phyloP scores from a whole-genome alignment of 1,140 invertebrate genomes.

The Leptopilina clavipes region DNA sequence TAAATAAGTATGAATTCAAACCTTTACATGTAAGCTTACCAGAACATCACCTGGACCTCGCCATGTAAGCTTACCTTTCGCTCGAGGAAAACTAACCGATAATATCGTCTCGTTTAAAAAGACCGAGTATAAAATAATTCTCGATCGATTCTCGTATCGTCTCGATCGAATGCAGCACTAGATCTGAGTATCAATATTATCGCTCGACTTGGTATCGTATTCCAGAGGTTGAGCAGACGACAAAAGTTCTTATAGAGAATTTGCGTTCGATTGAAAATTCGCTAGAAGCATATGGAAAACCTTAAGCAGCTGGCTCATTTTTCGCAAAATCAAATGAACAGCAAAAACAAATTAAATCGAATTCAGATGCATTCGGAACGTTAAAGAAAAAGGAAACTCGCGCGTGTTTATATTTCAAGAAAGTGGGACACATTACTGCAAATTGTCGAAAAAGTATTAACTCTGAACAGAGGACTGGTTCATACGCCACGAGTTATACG shows the following conservation, averaged over 20 bases:
- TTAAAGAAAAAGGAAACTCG: slow-evolving; percentile 42
- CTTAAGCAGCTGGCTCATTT: slow-evolving; percentile 38
- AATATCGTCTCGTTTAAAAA: too few relatives aligned
- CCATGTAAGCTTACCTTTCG: too few relatives aligned
- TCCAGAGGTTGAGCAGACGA: slow-evolving; percentile 37
- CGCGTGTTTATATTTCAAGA: slow-evolving; percentile 48
- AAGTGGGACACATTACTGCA: slow-evolving; percentile 42
- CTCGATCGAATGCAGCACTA: too few relatives aligned
- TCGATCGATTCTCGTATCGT: too few relatives aligned
- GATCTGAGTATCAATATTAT: slow-evolving; percentile 46
- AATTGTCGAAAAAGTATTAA: slow-evolving; percentile 39
- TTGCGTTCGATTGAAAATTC: slow-evolving; percentile 47
- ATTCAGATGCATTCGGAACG: background rate
- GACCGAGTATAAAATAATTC: too few relatives aligned
- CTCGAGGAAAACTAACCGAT: too few relatives aligned
- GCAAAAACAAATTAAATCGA: slow-evolving; percentile 28
- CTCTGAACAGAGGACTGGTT: slow-evolving; percentile 39
- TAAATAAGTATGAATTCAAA: too few relatives aligned
- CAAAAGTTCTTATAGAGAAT: slow-evolving; percentile 47
- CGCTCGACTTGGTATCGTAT: slow-evolving; percentile 49
- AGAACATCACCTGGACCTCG: too few relatives aligned
- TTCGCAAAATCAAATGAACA: slow-evolving; percentile 40
- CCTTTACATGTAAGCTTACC: too few relatives aligned
- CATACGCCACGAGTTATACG: background rate
- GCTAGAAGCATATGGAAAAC: slow-evolving; percentile 5